Percentiles rank a stretch among this genome's conserved stretches.
These are phyloP conservation scores for Lichenostomus cassidix DNA, from an alignment of 2,113 vertebrate species.

Conservation along the genomic window DNA sequence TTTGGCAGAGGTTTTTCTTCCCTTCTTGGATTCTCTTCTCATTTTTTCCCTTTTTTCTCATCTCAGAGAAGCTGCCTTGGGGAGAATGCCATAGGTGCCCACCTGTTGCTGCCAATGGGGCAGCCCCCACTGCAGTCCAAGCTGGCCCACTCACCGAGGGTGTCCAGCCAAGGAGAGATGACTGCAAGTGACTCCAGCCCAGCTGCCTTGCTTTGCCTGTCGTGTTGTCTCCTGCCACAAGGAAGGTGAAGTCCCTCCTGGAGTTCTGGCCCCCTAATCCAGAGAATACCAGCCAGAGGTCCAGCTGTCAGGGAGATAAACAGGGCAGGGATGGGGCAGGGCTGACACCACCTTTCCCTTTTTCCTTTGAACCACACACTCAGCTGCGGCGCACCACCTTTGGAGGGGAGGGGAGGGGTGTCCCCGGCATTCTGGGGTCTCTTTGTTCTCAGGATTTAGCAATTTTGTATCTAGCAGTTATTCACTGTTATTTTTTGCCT, in stretches of 20 bases:
- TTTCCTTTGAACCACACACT: too few relatives aligned
- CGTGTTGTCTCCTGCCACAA: too few relatives aligned
- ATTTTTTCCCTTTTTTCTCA: fast-evolving
- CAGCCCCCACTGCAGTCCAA: not conserved
- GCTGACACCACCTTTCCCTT: not conserved
- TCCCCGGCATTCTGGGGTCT: not conserved
- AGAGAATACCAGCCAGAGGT: not conserved
- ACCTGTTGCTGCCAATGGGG: too few relatives aligned
- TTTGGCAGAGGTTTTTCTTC: not conserved
- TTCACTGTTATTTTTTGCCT: not conserved
- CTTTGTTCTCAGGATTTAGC: not conserved
- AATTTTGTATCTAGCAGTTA: not conserved
- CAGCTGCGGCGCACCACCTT: not conserved
- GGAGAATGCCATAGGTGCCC: too few relatives aligned
- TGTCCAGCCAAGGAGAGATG: fast-evolving
- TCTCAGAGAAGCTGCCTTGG: not conserved
- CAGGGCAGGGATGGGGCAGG: not conserved
- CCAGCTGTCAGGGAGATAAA: not conserved
- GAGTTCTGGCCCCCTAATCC: not conserved
- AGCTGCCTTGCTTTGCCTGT: too few relatives aligned
- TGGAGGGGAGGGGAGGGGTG: not conserved
- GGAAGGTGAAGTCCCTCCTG: not conserved
- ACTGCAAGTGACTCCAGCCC: not conserved
- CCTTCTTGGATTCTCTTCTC: not conserved
- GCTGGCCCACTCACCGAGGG: not conserved